phyloP scores from a whole-genome alignment of 2,113 vertebrate genomes.

The Circaetus cinerascens region DNA sequence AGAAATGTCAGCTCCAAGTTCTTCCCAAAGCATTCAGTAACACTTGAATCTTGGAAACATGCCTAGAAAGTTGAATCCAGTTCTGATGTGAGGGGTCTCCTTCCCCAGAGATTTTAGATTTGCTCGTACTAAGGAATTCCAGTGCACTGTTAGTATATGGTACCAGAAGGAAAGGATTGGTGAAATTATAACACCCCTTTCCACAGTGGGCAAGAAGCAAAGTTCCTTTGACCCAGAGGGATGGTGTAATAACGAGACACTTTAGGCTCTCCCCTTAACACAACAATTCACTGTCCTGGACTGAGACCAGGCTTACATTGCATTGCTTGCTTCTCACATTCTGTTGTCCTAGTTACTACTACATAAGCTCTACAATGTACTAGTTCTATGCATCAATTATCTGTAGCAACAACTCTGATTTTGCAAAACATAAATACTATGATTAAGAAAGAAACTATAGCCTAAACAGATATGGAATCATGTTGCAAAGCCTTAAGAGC shows the following conservation, averaged over 20 bases:
- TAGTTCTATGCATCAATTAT: neutral
- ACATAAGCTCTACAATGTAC: neutral
- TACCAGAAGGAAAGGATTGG: neutral
- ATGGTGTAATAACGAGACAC: neutral
- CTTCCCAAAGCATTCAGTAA: conserved; percentile 8
- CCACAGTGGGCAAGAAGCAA: neutral
- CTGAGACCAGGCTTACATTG: neutral
- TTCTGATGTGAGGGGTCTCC: neutral
- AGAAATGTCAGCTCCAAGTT: neutral
- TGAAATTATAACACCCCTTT: neutral
- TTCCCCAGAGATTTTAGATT: neutral
- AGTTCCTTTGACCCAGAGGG: neutral
- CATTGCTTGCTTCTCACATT: neutral
- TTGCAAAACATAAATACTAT: neutral
- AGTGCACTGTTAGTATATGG: neutral
- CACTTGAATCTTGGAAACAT: neutral
- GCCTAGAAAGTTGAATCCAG: neutral
- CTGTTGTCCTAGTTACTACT: neutral
- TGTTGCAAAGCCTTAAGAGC: neutral
- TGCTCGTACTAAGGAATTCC: neutral
- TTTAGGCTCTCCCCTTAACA: neutral
- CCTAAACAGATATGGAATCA: neutral
- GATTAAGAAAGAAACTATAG: neutral
- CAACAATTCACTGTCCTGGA: neutral
- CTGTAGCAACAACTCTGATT: neutral